Evolutionary conservation across 2,113 vertebrate genomes (phyloP), one percentile per base, ranked within the genome.

Genomic region (Lepus americanus): DNA sequence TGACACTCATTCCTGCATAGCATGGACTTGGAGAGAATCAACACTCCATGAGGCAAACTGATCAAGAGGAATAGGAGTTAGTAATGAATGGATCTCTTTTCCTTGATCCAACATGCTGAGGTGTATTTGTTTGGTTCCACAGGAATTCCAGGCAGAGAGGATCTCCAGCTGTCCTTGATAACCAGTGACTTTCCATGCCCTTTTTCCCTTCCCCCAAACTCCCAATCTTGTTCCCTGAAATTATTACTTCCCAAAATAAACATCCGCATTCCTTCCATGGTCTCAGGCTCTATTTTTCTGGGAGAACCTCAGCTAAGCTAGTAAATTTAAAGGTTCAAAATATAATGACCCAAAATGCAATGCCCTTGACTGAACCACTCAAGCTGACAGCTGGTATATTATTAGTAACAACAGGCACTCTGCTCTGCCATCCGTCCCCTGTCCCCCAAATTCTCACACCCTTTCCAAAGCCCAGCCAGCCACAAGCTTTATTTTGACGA

Each of bases 371-470:
- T 31, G 27, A 1, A 70, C 3, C 27, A 2, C 20, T 20, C 61
- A 51, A 13, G 11, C 44, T 51, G 33, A 44, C 22, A 33, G 33
- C 12, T 63, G 33, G 1, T 6, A 0, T 59, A 13, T 70, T 16
- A 66, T 20, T 0, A 36, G 19, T 17, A 67, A 59, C 33, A 3
- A 23, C 0, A 7, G 51, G 31, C 25, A 13, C 7, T 16, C 20
- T 55, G 10, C 11, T n/a, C 61, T 69, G 11, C 49, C 27, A 27
- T 61, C 36, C 20, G 39, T 25, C 17, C 61, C 23, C 44, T 49
- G 31, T 64, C 3, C 27, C 53, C 63, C 25, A 9, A 22, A 25
- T 10, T 22, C 12, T 53, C 11, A 2, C 5, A 2, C 5, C 36
- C 27, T 63, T 0, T 3, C 13, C 16, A 25, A 69, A 51, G 39